These are phyloP conservation scores for Colostygia pectinataria DNA, from an alignment of 2,888 invertebrate species.

Conservation along the genomic window DNA sequence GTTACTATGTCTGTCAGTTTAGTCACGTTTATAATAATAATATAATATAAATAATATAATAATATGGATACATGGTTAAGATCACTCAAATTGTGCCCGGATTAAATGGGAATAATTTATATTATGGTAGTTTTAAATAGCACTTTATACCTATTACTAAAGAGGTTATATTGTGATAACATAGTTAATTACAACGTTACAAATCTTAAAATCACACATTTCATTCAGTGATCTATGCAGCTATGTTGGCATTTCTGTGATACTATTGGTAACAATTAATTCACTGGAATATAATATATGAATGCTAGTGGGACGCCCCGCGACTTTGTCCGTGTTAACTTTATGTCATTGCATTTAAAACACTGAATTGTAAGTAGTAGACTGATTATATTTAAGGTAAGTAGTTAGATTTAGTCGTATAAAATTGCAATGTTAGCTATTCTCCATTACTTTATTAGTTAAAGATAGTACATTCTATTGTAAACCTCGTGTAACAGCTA, in stretches of 20 bases:
- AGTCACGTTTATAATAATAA: too few species aligned
- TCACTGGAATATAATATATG: slow-evolving; percentile 9
- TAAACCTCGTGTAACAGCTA: slow-evolving; percentile 13
- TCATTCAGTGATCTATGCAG: neutral
- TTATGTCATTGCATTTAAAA: slow-evolving; percentile 16
- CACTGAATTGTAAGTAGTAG: neutral
- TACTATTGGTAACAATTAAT: slow-evolving; percentile 10
- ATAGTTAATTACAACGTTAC: too few species aligned
- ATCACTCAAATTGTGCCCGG: slow-evolving; percentile 1
- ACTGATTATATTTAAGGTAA: neutral
- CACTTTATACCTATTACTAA: slow-evolving; percentile 1
- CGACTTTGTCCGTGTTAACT: too few species aligned
- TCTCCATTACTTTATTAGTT: too few species aligned
- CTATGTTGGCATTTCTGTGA: slow-evolving; percentile 5
- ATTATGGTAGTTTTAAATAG: slow-evolving; percentile 6
- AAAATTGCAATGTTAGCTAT: slow-evolving; percentile 16
- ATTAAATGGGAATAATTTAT: neutral
- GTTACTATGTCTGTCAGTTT: too few species aligned
- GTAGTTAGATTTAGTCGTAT: neutral
- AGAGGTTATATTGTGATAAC: neutral
- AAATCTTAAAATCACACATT: neutral
- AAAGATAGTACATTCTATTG: slow-evolving; percentile 9
- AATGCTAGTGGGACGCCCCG: too few species aligned
- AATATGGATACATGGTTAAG: too few species aligned
- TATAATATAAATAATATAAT: too few species aligned